Conservation (phyloP, 2,888 invertebrate genomes). For the Callinectes sapidus region DNA sequence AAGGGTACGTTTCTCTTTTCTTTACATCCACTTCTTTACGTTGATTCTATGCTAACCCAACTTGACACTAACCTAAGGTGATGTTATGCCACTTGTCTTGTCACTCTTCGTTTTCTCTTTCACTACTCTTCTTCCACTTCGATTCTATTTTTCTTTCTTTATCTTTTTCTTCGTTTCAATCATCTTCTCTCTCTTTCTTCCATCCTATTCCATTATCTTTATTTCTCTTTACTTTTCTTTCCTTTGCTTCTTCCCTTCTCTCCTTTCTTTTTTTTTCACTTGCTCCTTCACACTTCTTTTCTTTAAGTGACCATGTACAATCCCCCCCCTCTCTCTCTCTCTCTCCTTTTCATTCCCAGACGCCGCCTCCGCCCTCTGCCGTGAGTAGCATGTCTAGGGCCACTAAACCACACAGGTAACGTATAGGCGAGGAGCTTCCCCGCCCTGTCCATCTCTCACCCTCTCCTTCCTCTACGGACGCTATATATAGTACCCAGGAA, state of each 20-base stretch:
- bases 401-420: slow-evolving; percentile 18
- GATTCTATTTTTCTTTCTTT: background rate
- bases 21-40: no score
- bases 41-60: no score
- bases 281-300: background rate
- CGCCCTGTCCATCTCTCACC: background rate
- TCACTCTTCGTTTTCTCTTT: background rate
- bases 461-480: background rate
- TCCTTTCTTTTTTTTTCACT: background rate
- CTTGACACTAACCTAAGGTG: no score
- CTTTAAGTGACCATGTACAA: background rate
- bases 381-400: slow-evolving; percentile 13
- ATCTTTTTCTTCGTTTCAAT: background rate
- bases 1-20: no score
- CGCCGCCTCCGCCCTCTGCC: background rate
- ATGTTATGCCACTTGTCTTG: no score
- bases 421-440: background rate
- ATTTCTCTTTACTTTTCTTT: background rate
- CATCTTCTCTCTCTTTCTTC: background rate
- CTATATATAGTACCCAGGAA: background rate
- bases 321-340: background rate
- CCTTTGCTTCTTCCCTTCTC: background rate
- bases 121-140: background rate
- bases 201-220: background rate
- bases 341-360: background rate